Conservation (phyloP, 2,888 invertebrate species). For the Melinaea menophilus region DNA sequence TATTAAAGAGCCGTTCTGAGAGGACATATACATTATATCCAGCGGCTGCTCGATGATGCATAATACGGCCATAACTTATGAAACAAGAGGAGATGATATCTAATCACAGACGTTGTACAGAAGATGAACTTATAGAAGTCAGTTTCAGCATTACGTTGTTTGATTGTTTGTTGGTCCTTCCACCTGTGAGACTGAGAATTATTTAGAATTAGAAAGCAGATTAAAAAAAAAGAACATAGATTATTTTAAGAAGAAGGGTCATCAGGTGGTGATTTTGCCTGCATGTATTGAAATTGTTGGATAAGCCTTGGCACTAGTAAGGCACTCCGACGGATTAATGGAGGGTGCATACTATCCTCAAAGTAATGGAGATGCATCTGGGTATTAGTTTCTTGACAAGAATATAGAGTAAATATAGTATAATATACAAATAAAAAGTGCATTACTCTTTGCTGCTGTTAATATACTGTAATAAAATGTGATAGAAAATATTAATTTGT, state of each 20-base stretch:
- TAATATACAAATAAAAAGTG: not conserved
- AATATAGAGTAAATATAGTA: no score
- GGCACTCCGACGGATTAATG: slow-evolving; percentile 54
- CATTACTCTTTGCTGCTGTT: no score
- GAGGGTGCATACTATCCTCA: slow-evolving; percentile 67
- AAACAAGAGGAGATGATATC: slow-evolving; percentile 46
- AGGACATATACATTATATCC: no score
- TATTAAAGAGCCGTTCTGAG: slow-evolving; percentile 29
- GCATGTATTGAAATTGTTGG: no score
- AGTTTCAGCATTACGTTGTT: slow-evolving; percentile 59
- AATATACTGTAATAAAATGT: not conserved
- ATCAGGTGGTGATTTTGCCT: slow-evolving; percentile 41
- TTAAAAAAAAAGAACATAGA: slow-evolving; percentile 51
- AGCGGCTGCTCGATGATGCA: no score
- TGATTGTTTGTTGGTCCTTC: slow-evolving; percentile 46
- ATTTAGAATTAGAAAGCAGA: slow-evolving; percentile 26
- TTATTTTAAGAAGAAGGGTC: slow-evolving; percentile 42
- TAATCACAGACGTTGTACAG: slow-evolving; percentile 62
- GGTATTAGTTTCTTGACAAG: slow-evolving; percentile 43
- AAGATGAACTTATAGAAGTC: slow-evolving; percentile 52
- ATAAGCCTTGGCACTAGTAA: no score
- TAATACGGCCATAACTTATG: no score
- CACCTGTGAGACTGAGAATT: slow-evolving; percentile 38
- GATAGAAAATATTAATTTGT: not conserved
- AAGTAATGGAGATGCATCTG: slow-evolving; percentile 63